These are phyloP conservation scores for Rhadinocentrus ornatus DNA, from an alignment of 2,797 vertebrate species.

Conservation along the genomic window DNA sequence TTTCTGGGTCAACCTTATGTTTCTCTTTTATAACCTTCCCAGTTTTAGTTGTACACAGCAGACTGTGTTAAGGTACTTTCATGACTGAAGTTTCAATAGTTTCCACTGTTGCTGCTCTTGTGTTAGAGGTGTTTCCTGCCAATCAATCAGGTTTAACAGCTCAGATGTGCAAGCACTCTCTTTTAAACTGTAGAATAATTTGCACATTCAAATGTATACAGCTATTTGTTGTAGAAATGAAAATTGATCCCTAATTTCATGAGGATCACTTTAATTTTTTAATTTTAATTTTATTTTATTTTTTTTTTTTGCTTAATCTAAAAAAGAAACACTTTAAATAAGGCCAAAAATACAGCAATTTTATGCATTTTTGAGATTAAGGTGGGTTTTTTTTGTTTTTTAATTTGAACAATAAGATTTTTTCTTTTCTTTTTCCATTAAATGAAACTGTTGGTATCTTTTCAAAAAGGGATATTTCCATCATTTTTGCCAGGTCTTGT, in stretches of 20 bases:
- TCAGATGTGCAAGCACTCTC: neutral
- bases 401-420: neutral
- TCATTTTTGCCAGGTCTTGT: neutral
- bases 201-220: neutral
- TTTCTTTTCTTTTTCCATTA: neutral
- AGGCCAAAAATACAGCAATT: too few species aligned
- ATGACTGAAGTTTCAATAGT: neutral
- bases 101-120: neutral
- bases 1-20: neutral
- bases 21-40: neutral
- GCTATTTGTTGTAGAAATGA: neutral
- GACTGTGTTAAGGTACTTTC: neutral
- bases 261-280: too few species aligned
- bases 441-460: neutral
- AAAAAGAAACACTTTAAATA: too few species aligned
- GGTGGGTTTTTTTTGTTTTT: neutral
- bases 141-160: too few species aligned
- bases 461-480: neutral
- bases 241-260: too few species aligned
- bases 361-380: too few species aligned
- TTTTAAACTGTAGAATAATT: neutral
- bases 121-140: too few species aligned
- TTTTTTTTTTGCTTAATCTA: too few species aligned
- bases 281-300: too few species aligned
- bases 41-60: neutral